Conservation (phyloP, 2,888 invertebrate genomes). For the Drosophila prostipennis region DNA sequence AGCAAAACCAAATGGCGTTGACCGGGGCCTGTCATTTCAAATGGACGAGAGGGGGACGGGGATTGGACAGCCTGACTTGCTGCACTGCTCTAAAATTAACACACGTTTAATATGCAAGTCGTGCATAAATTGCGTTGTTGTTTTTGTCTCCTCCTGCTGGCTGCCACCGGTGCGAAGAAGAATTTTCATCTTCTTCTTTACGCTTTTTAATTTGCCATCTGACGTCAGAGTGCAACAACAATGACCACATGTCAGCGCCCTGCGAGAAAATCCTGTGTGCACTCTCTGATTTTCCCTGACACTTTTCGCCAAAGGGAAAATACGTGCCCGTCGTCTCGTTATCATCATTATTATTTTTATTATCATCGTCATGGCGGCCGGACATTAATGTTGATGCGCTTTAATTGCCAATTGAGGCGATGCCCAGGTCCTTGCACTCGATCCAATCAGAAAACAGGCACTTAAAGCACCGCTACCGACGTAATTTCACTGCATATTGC, state of each 20-base stretch:
- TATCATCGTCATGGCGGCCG: slow-evolving; percentile 65
- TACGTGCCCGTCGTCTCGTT: slow-evolving; percentile 76
- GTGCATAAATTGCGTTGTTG: slow-evolving; percentile 72
- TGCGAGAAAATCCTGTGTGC: slow-evolving; percentile 28
- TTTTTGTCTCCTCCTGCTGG: slow-evolving; percentile 30
- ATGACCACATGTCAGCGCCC: slow-evolving; percentile 70
- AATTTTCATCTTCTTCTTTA: slow-evolving; percentile 44
- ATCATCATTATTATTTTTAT: slow-evolving; percentile 73
- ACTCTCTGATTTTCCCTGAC: slow-evolving; percentile 9
- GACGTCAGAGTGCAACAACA: slow-evolving; percentile 62
- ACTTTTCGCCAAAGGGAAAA: slow-evolving; percentile 38
- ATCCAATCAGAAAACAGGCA: slow-evolving; percentile 27
- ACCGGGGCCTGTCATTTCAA: slow-evolving; percentile 45
- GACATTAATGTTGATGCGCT: slow-evolving; percentile 73
- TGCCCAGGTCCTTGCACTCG: slow-evolving; percentile 38
- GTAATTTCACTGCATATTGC: slow-evolving; percentile 12
- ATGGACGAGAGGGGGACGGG: slow-evolving; percentile 1
- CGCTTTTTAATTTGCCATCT: slow-evolving; percentile 79
- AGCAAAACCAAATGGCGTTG: slow-evolving; percentile 42
- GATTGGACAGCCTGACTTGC: slow-evolving; percentile 14
- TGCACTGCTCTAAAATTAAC: slow-evolving; percentile 76
- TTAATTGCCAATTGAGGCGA: slow-evolving; percentile 73
- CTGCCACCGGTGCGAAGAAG: slow-evolving; percentile 32
- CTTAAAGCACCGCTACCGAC: slow-evolving; percentile 3
- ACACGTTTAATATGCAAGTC: slow-evolving; percentile 80